Evolutionary conservation across 2,113 vertebrate genomes (phyloP).

Genomic region (Cynopterus brachyotis): DNA sequence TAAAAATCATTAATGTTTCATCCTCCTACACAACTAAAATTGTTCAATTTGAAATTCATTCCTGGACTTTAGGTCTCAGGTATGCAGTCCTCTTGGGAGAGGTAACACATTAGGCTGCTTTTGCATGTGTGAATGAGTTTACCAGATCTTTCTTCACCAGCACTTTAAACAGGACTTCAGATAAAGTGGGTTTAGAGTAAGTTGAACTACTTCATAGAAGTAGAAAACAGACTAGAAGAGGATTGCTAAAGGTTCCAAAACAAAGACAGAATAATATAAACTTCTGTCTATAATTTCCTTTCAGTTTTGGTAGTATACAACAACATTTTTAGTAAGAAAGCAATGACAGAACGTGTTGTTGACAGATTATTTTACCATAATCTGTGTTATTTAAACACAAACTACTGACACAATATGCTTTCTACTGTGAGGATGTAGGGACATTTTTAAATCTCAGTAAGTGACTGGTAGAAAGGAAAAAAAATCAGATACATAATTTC

Average conservation of each 20-base stretch:
- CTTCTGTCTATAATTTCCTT: not conserved
- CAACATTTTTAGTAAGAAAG: not conserved
- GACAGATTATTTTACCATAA: conserved; percentile 19
- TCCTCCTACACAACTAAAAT: not conserved
- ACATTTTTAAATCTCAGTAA: not conserved
- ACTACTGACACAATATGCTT: not conserved
- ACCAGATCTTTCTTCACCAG: not conserved
- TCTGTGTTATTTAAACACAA: not conserved
- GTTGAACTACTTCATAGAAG: not conserved
- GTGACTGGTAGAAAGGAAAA: not conserved
- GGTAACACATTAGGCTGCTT: not conserved
- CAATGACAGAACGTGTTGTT: not conserved
- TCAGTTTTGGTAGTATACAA: not conserved
- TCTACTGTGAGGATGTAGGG: not conserved
- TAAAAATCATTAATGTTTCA: not conserved
- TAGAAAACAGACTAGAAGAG: not conserved
- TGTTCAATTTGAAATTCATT: not conserved
- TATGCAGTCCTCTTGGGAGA: not conserved
- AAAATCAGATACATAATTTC: not conserved
- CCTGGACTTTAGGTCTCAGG: not conserved
- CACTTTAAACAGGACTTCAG: not conserved
- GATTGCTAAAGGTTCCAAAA: not conserved
- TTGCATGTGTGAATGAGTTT: not conserved
- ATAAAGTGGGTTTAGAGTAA: not conserved
- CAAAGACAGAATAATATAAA: not conserved